Evolutionary conservation across 64 coral and sea anemone genomes (phyloP), one percentile per base, ranked within the genome.

Genomic region (Trachythela sp.): DNA sequence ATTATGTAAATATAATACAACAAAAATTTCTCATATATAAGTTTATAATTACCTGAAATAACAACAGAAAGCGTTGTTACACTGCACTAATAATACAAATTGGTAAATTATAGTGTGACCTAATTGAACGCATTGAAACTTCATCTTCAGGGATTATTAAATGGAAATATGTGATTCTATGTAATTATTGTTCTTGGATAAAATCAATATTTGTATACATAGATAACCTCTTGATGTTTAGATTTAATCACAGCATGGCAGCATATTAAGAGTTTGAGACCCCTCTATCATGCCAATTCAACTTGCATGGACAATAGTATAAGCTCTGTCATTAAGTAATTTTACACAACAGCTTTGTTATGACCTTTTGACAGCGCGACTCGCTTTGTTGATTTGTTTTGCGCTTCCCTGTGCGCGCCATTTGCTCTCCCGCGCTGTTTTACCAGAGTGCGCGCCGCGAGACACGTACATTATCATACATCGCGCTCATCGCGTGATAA

Each of bases 391-490:
- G 27, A 80, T 20, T 36, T 80, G 27, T 80, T 80, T 15, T 80
- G 31, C 75, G 31, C 20, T 80, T 9, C 75, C 26, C 75, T 36
- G 31, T 35, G 75, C 37, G 75, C 15, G 30, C 37, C 33, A 37
- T 80, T 80, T 36, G 75, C 75, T 80, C 75, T 80, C 75, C 75
- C 30, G 75, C 59, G 30, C 59, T 68, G 59, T 68, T 31, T 22
- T 22, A 5, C 18, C 20, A n/a, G 59, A 31, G 30, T 38, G 75
- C 75, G 75, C 75, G 18, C 75, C 31, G 20, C 37, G 75, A 39
- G 31, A 37, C 20, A 35, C 75, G 75, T 0, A 37, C 15, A 80
- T 80, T 35, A 35, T 29, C 75, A 37, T 37, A 35, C 31, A 37
- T 29, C 33, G 75, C 33, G 33, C 75, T 17, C 31, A 37, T 29